These are phyloP conservation scores for Phaedon cochleariae DNA, from an alignment of 2,888 invertebrate species.

Conservation along the genomic window DNA sequence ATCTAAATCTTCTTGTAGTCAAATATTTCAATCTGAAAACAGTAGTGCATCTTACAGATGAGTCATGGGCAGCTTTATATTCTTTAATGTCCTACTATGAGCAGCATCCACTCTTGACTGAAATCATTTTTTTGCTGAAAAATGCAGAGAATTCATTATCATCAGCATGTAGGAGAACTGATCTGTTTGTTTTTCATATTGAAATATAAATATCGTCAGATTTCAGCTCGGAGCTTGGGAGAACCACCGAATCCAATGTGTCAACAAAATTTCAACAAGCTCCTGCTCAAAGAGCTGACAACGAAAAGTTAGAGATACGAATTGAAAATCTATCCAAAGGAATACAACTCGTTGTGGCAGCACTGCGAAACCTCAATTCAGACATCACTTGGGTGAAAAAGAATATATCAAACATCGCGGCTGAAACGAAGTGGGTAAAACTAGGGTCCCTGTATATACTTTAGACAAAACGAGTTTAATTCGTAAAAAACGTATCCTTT, in stretches of 20 bases:
- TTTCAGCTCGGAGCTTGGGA: slow-evolving; percentile 57
- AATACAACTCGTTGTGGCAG: slow-evolving; percentile 46
- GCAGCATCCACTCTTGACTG: too few species aligned
- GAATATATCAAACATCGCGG: slow-evolving; percentile 43
- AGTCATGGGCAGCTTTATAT: too few species aligned
- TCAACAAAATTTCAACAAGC: slow-evolving; percentile 9
- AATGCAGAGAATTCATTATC: too few species aligned
- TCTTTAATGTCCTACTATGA: too few species aligned
- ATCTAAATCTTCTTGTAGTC: too few species aligned
- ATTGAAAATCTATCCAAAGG: slow-evolving; percentile 47
- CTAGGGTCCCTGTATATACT: neutral
- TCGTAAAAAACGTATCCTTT: neutral
- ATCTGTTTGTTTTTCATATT: too few species aligned
- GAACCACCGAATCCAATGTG: slow-evolving; percentile 31
- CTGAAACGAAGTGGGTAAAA: slow-evolving; percentile 43
- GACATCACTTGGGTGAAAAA: slow-evolving; percentile 44
- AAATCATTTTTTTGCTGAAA: too few species aligned
- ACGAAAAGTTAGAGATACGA: slow-evolving; percentile 36
- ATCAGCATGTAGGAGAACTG: too few species aligned
- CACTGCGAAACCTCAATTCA: slow-evolving; percentile 40
- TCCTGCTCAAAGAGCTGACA: slow-evolving; percentile 2
- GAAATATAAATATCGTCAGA: too few species aligned
- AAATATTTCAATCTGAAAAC: too few species aligned
- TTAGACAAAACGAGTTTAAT: neutral
- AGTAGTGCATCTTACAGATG: too few species aligned